Percentiles rank a stretch among this genome's conserved stretches.
phyloP scores from a whole-genome alignment of 2,113 vertebrate species.

The Odocoileus hemionus region DNA sequence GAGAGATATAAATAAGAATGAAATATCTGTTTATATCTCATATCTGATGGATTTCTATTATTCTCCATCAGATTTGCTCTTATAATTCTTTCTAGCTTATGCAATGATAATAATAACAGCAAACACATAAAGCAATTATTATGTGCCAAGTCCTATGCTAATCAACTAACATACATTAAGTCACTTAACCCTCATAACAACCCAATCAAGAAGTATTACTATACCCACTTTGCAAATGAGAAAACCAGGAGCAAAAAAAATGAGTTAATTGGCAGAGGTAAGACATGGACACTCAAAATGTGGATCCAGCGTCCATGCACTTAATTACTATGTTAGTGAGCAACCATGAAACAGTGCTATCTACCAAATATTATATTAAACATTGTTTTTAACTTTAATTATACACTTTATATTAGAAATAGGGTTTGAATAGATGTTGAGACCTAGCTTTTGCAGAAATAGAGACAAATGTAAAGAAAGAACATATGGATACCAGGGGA shows the following conservation, averaged over 20 bases:
- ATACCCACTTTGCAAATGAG: not conserved
- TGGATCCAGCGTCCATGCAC: not conserved
- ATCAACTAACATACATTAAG: not conserved
- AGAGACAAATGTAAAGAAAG: not conserved
- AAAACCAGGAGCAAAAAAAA: not conserved
- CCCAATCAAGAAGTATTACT: not conserved
- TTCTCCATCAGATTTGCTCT: not conserved
- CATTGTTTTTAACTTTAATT: not conserved
- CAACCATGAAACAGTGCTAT: not conserved
- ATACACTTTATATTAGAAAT: not conserved
- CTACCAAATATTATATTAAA: not conserved
- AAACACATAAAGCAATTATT: not conserved
- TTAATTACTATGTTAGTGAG: not conserved
- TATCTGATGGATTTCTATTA: not conserved
- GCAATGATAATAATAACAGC: not conserved
- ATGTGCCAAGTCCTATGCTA: not conserved
- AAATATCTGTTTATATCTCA: not conserved
- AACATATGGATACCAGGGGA: not conserved
- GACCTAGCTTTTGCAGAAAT: not conserved
- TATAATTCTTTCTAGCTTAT: not conserved
- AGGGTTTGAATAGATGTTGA: not conserved
- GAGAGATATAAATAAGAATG: not conserved
- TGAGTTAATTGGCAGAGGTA: not conserved
- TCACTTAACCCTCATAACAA: not conserved
- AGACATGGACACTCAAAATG: not conserved